Conservation (phyloP, 2,888 invertebrate genomes). For the Conomelus anceps region DNA sequence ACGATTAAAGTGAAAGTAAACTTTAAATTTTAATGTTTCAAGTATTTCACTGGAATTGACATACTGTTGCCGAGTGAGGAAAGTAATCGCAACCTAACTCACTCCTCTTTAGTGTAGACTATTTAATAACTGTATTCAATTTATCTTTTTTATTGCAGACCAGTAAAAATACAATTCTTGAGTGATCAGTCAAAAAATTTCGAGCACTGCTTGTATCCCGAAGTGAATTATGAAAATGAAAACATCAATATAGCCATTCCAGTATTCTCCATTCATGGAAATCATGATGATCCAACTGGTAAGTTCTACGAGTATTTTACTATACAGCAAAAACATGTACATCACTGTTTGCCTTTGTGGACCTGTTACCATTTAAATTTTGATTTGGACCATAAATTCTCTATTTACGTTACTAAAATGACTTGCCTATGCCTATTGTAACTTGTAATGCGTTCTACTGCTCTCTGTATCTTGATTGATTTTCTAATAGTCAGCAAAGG, state of each 20-base stretch:
- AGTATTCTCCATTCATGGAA: slow-evolving; percentile 94
- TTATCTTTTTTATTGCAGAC: slow-evolving; percentile 39
- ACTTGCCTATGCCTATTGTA: too few species aligned
- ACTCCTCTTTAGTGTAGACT: slow-evolving; percentile 55
- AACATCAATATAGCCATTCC: slow-evolving; percentile 91
- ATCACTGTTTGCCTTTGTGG: not conserved
- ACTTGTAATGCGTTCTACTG: too few species aligned
- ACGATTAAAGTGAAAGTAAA: too few species aligned
- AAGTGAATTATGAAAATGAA: slow-evolving; percentile 89
- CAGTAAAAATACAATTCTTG: slow-evolving; percentile 65
- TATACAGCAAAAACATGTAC: not conserved
- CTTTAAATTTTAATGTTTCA: too few species aligned
- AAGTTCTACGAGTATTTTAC: not conserved
- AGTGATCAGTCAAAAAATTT: slow-evolving; percentile 82
- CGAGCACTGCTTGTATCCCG: slow-evolving; percentile 55
- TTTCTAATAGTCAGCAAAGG: too few species aligned
- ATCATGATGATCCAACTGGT: slow-evolving; percentile 89
- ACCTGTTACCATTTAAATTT: not conserved
- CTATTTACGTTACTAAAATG: too few species aligned
- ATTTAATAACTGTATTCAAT: slow-evolving; percentile 34
- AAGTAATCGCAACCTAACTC: too few species aligned
- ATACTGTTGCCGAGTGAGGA: too few species aligned
- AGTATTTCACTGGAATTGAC: slow-evolving; percentile 45
- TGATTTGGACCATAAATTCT: not conserved
- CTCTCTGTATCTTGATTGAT: too few species aligned